These are phyloP conservation scores for Centropristis striata DNA, from an alignment of 2,113 vertebrate genomes.

Conservation along the genomic window DNA sequence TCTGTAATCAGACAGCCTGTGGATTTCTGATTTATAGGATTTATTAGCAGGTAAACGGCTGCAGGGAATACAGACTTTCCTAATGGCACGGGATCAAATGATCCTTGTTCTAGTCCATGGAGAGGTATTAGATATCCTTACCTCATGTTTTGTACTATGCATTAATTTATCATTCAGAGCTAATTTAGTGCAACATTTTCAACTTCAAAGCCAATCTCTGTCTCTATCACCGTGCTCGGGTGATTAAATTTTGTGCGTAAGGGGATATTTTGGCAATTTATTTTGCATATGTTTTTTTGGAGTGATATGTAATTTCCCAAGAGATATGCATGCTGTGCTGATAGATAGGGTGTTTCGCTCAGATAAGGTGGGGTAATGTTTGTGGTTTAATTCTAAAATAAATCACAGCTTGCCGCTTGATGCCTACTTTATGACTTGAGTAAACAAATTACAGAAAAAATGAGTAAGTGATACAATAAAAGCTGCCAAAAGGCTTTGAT, in stretches of 20 bases:
- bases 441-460: constrained; percentile 27
- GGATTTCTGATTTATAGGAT: constrained; percentile 57
- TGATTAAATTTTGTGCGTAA: constrained; percentile 45
- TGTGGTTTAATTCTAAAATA: constrained; percentile 48
- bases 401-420: constrained; percentile 33
- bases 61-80: constrained; percentile 53
- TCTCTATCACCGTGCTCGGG: constrained; percentile 28
- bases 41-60: constrained; percentile 56
- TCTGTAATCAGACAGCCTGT: constrained; percentile 34
- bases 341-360: constrained; percentile 23
- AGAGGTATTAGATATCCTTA: constrained; percentile 52
- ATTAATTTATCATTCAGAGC: constrained; percentile 36
- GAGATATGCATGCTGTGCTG: constrained; percentile 42
- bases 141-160: constrained; percentile 42
- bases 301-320: constrained; percentile 58
- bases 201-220: constrained; percentile 56
- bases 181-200: constrained; percentile 37
- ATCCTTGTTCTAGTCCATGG: constrained; percentile 13
- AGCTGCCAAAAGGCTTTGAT: constrained; percentile 10
- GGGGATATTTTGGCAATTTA: constrained; percentile 51
- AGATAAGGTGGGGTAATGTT: constrained; percentile 39
- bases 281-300: constrained; percentile 45
- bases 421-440: constrained; percentile 42
- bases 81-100: constrained; percentile 50
- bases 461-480: background rate